Conservation (phyloP, 2,888 invertebrate genomes). For the Dasysyrphus tricinctus region DNA sequence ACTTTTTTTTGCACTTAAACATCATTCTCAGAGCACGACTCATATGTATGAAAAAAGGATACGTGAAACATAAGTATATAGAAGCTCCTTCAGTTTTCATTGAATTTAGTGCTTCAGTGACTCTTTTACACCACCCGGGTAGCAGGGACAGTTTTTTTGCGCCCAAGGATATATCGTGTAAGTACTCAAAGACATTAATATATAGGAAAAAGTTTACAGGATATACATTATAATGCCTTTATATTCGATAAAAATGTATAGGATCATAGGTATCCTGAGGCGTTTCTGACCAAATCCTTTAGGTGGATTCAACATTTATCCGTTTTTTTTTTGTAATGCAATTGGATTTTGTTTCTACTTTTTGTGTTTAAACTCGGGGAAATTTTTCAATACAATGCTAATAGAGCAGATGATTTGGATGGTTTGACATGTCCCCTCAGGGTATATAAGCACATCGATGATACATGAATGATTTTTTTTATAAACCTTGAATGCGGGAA, state of each 20-base stretch:
- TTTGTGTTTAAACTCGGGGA: constrained; percentile 2
- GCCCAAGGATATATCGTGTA: constrained; percentile 20
- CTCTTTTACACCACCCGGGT: not conserved
- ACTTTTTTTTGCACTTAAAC: constrained; percentile 50
- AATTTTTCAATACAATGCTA: constrained; percentile 21
- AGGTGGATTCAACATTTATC: constrained; percentile 35
- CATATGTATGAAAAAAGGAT: not conserved
- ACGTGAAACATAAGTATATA: not conserved
- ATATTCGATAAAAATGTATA: constrained; percentile 18
- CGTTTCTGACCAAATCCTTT: constrained; percentile 53
- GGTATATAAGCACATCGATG: constrained; percentile 10
- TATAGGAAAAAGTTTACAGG: not conserved
- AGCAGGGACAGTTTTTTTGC: constrained; percentile 4
- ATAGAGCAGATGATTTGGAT: constrained; percentile 41
- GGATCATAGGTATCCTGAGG: constrained; percentile 25
- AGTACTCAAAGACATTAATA: not conserved
- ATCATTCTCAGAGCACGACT: not conserved
- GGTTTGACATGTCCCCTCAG: constrained; percentile 8
- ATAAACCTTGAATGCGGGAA: not conserved
- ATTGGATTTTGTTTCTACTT: constrained; percentile 9
- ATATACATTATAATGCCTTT: not conserved
- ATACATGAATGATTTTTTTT: constrained; percentile 3
- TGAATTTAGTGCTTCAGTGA: constrained; percentile 55
- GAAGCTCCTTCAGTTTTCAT: constrained; percentile 28
- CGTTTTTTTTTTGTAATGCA: constrained; percentile 7